Percentiles rank a stretch among this genome's conserved stretches.
These are phyloP conservation scores for Aplysina aerophoba DNA, from an alignment of 37 sponge, comb jelly and placozoan genomes.

Conservation along the genomic window DNA sequence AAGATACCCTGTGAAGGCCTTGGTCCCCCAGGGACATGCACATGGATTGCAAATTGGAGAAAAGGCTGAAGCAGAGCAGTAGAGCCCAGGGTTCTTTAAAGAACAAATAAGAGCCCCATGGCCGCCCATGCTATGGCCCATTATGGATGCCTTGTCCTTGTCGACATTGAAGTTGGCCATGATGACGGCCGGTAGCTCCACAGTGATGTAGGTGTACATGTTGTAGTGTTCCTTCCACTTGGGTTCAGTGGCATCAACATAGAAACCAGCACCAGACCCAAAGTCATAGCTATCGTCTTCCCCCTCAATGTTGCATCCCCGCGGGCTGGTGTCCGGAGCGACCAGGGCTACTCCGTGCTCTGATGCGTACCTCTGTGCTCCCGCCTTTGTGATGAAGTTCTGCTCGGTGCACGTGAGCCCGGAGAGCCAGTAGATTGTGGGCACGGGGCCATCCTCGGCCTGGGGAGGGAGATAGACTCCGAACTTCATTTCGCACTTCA, in stretches of 20 bases:
- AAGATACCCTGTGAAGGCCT: slow-evolving; percentile 92
- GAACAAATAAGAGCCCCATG: slow-evolving; percentile 95
- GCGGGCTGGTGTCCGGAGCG: slow-evolving; percentile 95
- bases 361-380: slow-evolving; percentile 86
- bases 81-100: slow-evolving; percentile 92
- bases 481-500: slow-evolving; percentile 94
- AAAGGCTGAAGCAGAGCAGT: slow-evolving; percentile 90
- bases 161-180: slow-evolving; percentile 76
- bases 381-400: slow-evolving; percentile 89
- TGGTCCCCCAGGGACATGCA: slow-evolving; percentile 93
- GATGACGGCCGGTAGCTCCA: slow-evolving; percentile 88
- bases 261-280: slow-evolving; percentile 97
- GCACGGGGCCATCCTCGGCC: slow-evolving; percentile 75
- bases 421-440: slow-evolving; percentile 94
- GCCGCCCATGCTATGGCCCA: slow-evolving; percentile 99
- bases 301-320: slow-evolving; percentile 95
- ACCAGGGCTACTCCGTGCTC: slow-evolving; percentile 86
- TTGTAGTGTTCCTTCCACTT: slow-evolving; percentile 98
- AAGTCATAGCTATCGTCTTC: slow-evolving; percentile 96
- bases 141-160: slow-evolving; percentile 72
- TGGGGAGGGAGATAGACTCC: slow-evolving; percentile 88
- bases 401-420: slow-evolving; percentile 98
- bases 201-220: slow-evolving; percentile 95
- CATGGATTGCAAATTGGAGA: slow-evolving; percentile 95
- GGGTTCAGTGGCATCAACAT: slow-evolving; percentile 93